These are phyloP conservation scores for Macaria liturata DNA, from an alignment of 2,888 invertebrate species.

Conservation along the genomic window DNA sequence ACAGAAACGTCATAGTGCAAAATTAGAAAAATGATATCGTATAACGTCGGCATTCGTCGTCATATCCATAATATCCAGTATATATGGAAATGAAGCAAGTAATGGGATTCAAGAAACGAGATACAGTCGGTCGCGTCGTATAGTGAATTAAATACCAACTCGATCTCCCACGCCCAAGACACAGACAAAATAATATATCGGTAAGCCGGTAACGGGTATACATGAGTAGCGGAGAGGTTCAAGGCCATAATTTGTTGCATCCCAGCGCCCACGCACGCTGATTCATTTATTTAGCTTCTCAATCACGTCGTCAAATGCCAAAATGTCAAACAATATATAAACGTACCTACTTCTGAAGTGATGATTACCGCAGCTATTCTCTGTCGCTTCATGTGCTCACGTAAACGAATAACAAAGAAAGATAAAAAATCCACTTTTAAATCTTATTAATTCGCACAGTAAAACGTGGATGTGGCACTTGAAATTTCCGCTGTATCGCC, in stretches of 20 bases:
- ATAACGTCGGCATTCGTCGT: constrained; percentile 4
- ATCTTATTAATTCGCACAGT: constrained; percentile 3
- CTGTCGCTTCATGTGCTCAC: background rate
- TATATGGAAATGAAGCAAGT: constrained; percentile 25
- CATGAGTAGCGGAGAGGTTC: constrained; percentile 57
- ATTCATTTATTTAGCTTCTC: constrained; percentile 64
- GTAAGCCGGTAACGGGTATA: constrained; percentile 46
- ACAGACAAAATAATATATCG: constrained; percentile 39
- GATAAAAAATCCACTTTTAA: no score
- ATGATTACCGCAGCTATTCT: constrained; percentile 1
- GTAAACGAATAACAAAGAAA: no score
- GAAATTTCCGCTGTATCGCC: constrained; percentile 7
- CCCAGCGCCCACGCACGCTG: constrained; percentile 65
- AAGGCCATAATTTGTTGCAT: constrained; percentile 69
- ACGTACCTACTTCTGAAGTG: constrained; percentile 11
- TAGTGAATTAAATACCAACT: constrained; percentile 40
- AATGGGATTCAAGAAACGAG: constrained; percentile 28
- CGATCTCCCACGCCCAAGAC: constrained; percentile 49
- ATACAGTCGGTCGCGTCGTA: constrained; percentile 24
- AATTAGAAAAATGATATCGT: constrained; percentile 20
- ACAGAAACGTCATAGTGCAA: constrained; percentile 17
- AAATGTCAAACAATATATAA: constrained; percentile 41
- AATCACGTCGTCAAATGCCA: constrained; percentile 58
- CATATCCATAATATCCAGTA: constrained; percentile 25
- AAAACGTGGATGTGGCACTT: constrained; percentile 9